phyloP scores from a whole-genome alignment of 2,113 vertebrate species.

The Siniperca chuatsi region DNA sequence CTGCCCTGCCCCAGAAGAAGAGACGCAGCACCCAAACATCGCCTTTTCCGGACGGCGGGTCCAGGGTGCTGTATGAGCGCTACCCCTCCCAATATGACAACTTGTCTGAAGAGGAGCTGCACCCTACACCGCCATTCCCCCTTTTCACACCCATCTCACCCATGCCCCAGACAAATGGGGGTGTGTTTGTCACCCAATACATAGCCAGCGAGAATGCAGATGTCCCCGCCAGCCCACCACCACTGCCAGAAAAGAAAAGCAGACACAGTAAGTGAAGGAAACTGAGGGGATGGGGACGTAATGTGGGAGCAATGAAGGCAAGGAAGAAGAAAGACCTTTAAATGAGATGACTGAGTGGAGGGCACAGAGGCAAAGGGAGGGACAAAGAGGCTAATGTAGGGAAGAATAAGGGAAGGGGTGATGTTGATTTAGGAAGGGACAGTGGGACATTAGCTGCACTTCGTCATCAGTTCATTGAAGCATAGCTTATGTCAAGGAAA shows the following conservation, averaged over 20 bases:
- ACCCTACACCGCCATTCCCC: slow-evolving; percentile 82
- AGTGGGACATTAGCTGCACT: slow-evolving; percentile 1
- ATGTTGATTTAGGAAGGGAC: slow-evolving; percentile 33
- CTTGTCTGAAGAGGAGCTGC: slow-evolving; percentile 92
- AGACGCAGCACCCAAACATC: slow-evolving; percentile 88
- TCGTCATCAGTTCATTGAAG: slow-evolving; percentile 40
- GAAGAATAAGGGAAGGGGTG: slow-evolving; percentile 24
- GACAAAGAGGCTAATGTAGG: slow-evolving; percentile 28
- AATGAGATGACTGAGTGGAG: slow-evolving; percentile 32
- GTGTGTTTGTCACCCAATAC: slow-evolving; percentile 85
- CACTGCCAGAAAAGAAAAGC: slow-evolving; percentile 97
- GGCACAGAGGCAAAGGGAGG: background rate
- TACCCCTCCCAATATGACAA: slow-evolving; percentile 96
- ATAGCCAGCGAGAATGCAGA: slow-evolving; percentile 80
- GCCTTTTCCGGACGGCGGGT: slow-evolving; percentile 79
- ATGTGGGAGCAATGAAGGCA: background rate
- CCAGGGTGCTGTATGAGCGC: slow-evolving; percentile 88
- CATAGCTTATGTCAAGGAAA: slow-evolving; percentile 63
- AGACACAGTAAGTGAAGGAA: slow-evolving; percentile 91
- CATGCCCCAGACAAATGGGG: slow-evolving; percentile 88
- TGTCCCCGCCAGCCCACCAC: slow-evolving; percentile 91
- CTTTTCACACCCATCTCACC: slow-evolving; percentile 89
- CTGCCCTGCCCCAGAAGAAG: slow-evolving; percentile 96
- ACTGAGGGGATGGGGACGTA: background rate
- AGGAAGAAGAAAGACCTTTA: slow-evolving; percentile 16